A percentile compares a stretch with the other conserved stretches of the same genome.
These are phyloP conservation scores for Conus betulinus DNA, from an alignment of 1,140 invertebrate genomes.

Conservation along the genomic window DNA sequence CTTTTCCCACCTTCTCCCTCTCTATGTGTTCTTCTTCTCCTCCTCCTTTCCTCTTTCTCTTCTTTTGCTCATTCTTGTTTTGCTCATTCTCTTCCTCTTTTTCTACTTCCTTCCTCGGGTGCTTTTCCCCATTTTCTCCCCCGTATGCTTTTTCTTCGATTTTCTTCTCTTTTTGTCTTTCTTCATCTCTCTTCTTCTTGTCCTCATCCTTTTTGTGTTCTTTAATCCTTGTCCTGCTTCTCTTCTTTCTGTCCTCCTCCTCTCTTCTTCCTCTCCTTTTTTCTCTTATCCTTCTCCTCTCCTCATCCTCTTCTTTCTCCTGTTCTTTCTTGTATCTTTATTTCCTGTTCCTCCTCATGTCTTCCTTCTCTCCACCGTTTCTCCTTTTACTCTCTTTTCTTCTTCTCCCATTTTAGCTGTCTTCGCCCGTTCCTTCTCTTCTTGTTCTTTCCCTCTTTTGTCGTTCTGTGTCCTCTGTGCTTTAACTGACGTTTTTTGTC, in stretches of 20 bases:
- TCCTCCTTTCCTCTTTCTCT: too few species aligned
- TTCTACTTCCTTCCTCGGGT: too few species aligned
- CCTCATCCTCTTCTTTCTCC: not conserved
- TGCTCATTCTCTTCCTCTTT: too few species aligned
- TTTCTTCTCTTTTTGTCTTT: not conserved
- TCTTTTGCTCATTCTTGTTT: too few species aligned
- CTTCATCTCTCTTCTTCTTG: not conserved
- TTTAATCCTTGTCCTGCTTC: too few species aligned
- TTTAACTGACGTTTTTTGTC: too few species aligned
- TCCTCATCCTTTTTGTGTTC: too few species aligned
- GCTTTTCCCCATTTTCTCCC: not conserved
- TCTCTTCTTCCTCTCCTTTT: not conserved
- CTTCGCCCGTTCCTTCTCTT: not conserved
- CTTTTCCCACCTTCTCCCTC: too few species aligned
- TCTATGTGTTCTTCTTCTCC: too few species aligned
- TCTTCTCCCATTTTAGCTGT: too few species aligned
- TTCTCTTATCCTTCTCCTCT: not conserved
- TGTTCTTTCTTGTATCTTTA: not conserved
- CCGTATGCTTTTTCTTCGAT: too few species aligned
- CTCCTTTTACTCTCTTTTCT: not conserved
- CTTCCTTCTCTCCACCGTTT: not conserved
- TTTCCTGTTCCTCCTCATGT: not conserved
- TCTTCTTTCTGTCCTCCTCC: not conserved
- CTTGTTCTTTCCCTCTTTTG: not conserved
- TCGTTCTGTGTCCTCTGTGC: too few species aligned